Base-by-base conservation (phyloP, 2,888 invertebrate genomes). In the Chydorus sphaericus region DNA sequence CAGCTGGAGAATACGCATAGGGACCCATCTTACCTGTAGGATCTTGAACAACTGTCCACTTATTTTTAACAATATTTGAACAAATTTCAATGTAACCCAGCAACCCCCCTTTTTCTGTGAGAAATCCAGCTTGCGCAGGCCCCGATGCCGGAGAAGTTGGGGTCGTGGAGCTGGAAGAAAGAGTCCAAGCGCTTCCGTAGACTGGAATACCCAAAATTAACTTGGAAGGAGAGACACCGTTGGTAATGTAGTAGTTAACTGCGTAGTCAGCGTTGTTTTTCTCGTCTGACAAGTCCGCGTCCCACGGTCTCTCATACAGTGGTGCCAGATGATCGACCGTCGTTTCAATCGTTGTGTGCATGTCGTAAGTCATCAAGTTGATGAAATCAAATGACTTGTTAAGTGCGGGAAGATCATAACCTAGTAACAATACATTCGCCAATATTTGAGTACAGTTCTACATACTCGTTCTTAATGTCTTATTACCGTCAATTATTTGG, bases 141-240 rank as follows among this genome's bases (percentile, higher is more conserved):
- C 59, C 57, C 16, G 23, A n/a, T 16, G 54, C 49, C 18, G 49
- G 31, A 30, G 57, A 48, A 4, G 53, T 44, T 29, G 55, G 57
- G 7, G 36, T 37, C 8, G 44, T 37, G 18, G 11, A 39, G 28
- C 10, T 29, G 6, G 57, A 38, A 28, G 54, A 30, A 18, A 58
- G 54, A 18, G 38, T 54, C 48, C 53, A 59, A 8, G 49, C 36
- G n/a, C 49, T 26, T 11, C 59, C 59, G 26, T 58, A 59, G 14
- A 48, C 30, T 14, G 59, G 57, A 14, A 57, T 57, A n/a, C 59
- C 59, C 31, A 59, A 28, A 8, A 55, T 18, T 18, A 59, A 18
- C 36, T 59, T 59, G n/a, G 33, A 33, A 2, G 59, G 28, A 8
- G 37, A 53, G n/a, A 48, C 48, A 2, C 59, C 59, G 16, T 58